phyloP scores from a whole-genome alignment of 2,888 invertebrate species.

The Pyrrhia umbra region DNA sequence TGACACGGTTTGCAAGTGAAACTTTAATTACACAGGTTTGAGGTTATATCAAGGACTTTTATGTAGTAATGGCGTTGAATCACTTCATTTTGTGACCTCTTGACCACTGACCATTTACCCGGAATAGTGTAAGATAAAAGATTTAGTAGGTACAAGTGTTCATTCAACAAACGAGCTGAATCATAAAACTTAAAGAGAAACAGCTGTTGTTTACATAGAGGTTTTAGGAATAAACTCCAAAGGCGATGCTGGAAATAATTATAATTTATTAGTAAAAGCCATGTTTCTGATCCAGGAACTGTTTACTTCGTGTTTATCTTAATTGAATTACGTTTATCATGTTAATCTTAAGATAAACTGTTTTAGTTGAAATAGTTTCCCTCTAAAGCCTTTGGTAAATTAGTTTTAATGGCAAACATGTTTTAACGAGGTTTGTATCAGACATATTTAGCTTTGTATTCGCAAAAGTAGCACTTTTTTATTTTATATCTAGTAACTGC shows the following conservation, averaged over 20 bases:
- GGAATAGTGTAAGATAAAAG: slow-evolving; percentile 28
- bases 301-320: slow-evolving; percentile 31
- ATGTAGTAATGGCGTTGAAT: slow-evolving; percentile 67
- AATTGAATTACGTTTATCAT: slow-evolving; percentile 45
- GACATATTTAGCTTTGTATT: too few relatives aligned
- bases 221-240: slow-evolving; percentile 4
- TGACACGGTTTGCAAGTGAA: slow-evolving; percentile 62
- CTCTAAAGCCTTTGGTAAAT: too few relatives aligned
- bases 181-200: slow-evolving; percentile 30
- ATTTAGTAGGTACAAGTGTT: slow-evolving; percentile 2
- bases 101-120: slow-evolving; percentile 21
- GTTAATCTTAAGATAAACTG: slow-evolving; percentile 25
- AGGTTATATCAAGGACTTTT: slow-evolving; percentile 50
- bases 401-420: too few relatives aligned
- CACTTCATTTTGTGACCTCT: slow-evolving; percentile 41
- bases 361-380: slow-evolving; percentile 4
- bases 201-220: slow-evolving; percentile 6
- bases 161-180: slow-evolving; percentile 31
- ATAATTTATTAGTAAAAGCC: neutral
- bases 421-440: too few relatives aligned
- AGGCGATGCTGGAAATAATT: slow-evolving; percentile 31
- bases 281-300: slow-evolving; percentile 26
- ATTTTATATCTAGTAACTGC: too few relatives aligned
- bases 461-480: too few relatives aligned
- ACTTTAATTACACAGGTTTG: slow-evolving; percentile 44